phyloP scores from a whole-genome alignment of 1,140 invertebrate genomes.

The Drosophila burlai region DNA sequence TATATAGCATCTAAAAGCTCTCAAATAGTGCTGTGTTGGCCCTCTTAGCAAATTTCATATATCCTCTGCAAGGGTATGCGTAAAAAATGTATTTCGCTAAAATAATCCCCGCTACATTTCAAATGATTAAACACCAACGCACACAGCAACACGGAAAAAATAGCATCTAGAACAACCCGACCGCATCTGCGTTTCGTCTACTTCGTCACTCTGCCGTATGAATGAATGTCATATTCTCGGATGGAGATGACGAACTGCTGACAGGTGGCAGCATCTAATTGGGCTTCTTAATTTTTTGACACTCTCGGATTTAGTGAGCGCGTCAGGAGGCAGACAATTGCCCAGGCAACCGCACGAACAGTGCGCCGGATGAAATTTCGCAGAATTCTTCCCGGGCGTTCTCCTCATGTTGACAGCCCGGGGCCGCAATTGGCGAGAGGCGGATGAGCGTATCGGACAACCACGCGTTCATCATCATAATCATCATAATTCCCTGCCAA shows the following conservation, averaged over 20 bases:
- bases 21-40: neutral
- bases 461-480: constrained; percentile 80
- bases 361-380: constrained; percentile 57
- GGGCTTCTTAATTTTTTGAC: constrained; percentile 84
- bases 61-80: constrained; percentile 31
- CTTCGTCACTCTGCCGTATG: constrained; percentile 73
- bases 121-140: constrained; percentile 38
- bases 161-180: constrained; percentile 52
- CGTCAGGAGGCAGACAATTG: constrained; percentile 65
- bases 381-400: constrained; percentile 47
- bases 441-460: constrained; percentile 72
- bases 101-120: constrained; percentile 60
- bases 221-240: constrained; percentile 80
- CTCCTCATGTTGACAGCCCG: constrained; percentile 53
- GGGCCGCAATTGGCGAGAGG: constrained; percentile 71
- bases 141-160: constrained; percentile 9
- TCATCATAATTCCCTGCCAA: constrained; percentile 77
- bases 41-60: neutral
- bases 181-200: constrained; percentile 71
- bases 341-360: constrained; percentile 31
- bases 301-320: constrained; percentile 60
- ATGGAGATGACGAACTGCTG: constrained; percentile 85
- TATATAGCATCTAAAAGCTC: neutral
- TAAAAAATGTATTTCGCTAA: constrained; percentile 49
- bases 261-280: constrained; percentile 85